Percentiles rank a stretch among this genome's conserved stretches.
Evolutionary conservation across 2,797 vertebrate species (phyloP).

Genomic region (Champsocephalus esox): DNA sequence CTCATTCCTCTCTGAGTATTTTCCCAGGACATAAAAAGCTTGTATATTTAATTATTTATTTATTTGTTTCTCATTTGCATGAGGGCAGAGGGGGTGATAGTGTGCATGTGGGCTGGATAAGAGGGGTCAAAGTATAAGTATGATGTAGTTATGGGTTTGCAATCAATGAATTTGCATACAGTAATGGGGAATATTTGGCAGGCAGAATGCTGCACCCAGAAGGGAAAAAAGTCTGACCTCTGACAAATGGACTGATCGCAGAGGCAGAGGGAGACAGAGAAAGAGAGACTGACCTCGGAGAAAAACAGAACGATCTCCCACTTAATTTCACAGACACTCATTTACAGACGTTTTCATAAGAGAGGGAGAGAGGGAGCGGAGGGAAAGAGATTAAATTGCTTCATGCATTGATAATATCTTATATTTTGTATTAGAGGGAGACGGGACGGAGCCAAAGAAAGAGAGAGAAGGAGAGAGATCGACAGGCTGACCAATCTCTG

Average conservation of each 20-base stretch:
- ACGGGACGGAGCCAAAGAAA: conserved; percentile 44
- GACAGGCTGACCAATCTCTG: conserved; percentile 72
- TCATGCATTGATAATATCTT: conserved; percentile 86
- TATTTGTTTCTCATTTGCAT: conserved; percentile 64
- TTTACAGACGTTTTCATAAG: conserved; percentile 80
- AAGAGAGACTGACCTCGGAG: conserved; percentile 59
- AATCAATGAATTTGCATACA: conserved; percentile 83
- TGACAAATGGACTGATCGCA: conserved; percentile 77
- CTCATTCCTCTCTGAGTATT: conserved; percentile 57
- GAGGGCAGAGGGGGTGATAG: conserved; percentile 29
- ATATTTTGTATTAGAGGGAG: conserved; percentile 77
- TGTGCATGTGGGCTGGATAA: conserved; percentile 30
- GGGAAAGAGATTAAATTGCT: conserved; percentile 80
- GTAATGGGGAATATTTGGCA: conserved; percentile 79
- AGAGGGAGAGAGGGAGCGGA: conserved; percentile 62
- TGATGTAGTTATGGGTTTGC: conserved; percentile 72
- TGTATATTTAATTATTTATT: conserved; percentile 57
- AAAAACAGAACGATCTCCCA: conserved; percentile 69
- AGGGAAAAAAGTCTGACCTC: conserved; percentile 72
- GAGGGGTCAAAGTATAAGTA: conserved; percentile 69
- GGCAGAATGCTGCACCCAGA: conserved; percentile 64
- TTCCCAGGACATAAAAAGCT: conserved; percentile 52
- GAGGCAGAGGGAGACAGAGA: conserved; percentile 46
- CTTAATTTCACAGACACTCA: conserved; percentile 81
- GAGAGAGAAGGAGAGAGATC: conserved; percentile 44